Evolutionary conservation across 2,797 vertebrate species (phyloP).

Genomic region (Sebastes iracundus): DNA sequence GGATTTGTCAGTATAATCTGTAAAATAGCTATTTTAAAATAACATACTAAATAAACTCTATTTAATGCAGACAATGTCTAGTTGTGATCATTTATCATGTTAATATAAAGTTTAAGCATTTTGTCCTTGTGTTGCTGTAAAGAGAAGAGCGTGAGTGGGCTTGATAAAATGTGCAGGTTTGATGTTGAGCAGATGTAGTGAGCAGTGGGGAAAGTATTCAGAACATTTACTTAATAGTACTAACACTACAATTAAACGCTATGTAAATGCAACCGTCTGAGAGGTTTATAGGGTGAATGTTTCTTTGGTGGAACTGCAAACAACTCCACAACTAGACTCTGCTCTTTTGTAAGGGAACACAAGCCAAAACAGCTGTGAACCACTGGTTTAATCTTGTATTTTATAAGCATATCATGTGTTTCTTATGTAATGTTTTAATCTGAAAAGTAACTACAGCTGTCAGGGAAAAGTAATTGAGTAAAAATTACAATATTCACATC

Average conservation of each 20-base stretch:
- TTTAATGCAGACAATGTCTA: background rate
- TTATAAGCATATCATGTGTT: background rate
- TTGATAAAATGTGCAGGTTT: background rate
- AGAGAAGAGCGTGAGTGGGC: background rate
- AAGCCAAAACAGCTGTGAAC: background rate
- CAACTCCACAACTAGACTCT: background rate
- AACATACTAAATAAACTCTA: conserved; percentile 2
- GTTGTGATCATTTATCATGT: background rate
- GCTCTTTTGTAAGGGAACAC: background rate
- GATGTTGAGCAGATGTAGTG: background rate
- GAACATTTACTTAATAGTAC: background rate
- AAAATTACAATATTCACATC: background rate
- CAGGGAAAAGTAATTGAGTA: background rate
- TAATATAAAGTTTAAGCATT: background rate
- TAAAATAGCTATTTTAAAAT: background rate
- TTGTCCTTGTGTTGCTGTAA: background rate
- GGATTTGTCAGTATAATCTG: conserved; percentile 15
- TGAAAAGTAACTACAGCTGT: background rate
- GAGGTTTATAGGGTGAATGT: background rate
- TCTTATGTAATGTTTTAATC: background rate
- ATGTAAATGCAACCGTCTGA: background rate
- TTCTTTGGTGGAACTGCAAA: background rate
- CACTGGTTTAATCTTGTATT: background rate
- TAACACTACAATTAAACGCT: background rate
- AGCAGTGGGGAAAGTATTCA: background rate